Percentiles rank a stretch among this genome's conserved stretches.
Evolutionary conservation across 1,140 invertebrate species (phyloP).

Genomic region (Venustaconcha ellipsiformis): DNA sequence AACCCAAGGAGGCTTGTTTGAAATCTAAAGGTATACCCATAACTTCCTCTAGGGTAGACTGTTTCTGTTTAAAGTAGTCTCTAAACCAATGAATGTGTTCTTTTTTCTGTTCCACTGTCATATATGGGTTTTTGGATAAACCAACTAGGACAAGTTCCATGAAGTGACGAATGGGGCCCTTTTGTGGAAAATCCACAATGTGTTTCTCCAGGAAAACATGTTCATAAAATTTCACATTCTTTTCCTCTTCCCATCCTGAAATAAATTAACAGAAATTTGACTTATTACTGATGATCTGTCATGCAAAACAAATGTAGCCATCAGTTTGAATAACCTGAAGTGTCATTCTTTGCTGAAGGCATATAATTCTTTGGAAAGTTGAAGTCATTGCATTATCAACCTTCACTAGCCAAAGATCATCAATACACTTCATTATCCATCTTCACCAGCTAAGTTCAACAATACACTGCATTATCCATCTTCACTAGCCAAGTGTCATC

Average conservation of each 20-base stretch:
- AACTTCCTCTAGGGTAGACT: slow-evolving; percentile 77
- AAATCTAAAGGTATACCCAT: slow-evolving; percentile 21
- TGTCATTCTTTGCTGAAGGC: no score
- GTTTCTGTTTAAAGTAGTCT: slow-evolving; percentile 89
- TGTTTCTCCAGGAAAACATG: slow-evolving; percentile 93
- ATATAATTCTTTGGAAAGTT: no score
- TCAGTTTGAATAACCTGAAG: background rate
- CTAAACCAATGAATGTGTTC: slow-evolving; percentile 94
- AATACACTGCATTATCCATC: no score
- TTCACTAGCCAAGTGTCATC: no score
- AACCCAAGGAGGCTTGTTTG: no score
- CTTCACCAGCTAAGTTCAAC: no score
- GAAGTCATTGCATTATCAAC: background rate
- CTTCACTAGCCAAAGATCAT: background rate
- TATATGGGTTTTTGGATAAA: slow-evolving; percentile 93
- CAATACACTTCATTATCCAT: no score
- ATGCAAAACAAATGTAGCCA: slow-evolving; percentile 4
- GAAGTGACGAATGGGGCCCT: slow-evolving; percentile 92
- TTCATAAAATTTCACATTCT: slow-evolving; percentile 59
- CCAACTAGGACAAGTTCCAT: slow-evolving; percentile 96
- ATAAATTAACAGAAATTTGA: background rate
- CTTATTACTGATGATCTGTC: no score
- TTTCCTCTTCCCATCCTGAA: slow-evolving; percentile 79
- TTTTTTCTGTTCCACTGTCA: slow-evolving; percentile 88
- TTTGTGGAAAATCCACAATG: slow-evolving; percentile 85